Percentiles rank a stretch among this genome's conserved stretches.
Conservation (phyloP, 2,888 invertebrate species). For the Aleiodes alternator region DNA sequence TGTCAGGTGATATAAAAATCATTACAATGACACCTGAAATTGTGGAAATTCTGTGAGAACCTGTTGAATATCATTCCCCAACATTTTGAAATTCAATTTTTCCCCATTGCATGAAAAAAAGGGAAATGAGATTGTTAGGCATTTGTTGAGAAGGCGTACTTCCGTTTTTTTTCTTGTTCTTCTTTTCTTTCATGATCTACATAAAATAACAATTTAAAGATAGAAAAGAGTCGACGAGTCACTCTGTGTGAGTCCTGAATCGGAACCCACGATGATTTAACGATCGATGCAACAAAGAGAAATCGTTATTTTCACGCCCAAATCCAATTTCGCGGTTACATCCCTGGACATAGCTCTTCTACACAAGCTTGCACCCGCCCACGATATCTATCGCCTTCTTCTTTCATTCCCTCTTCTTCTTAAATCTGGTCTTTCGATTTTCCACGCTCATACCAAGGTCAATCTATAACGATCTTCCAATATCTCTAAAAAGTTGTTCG, state of each 20-base stretch:
- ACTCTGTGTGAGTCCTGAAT: conserved; percentile 43
- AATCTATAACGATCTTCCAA: conserved; percentile 42
- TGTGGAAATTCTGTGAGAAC: neutral
- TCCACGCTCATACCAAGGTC: conserved; percentile 15
- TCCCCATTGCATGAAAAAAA: neutral
- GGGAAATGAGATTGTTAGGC: neutral
- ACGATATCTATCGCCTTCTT: conserved; percentile 45
- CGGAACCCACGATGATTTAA: conserved; percentile 24
- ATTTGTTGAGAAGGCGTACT: neutral
- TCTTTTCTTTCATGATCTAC: conserved; percentile 60
- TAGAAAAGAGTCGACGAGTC: conserved; percentile 66
- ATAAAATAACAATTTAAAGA: conserved; percentile 67
- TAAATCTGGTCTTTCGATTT: conserved; percentile 32
- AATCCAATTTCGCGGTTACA: conserved; percentile 68
- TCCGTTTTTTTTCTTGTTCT: conserved; percentile 10
- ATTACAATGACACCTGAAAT: conserved; percentile 52
- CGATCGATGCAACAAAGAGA: conserved; percentile 64
- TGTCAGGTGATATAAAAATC: conserved; percentile 55
- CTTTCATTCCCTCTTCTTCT: conserved; percentile 33
- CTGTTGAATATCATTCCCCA: conserved; percentile 12
- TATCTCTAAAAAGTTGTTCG: conserved; percentile 48
- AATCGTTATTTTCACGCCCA: conserved; percentile 72
- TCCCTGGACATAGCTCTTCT: conserved; percentile 57
- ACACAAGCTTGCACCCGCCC: conserved; percentile 42
- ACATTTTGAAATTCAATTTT: neutral